These are phyloP conservation scores for Orthosia gothica DNA, from an alignment of 2,888 invertebrate species.

Conservation along the genomic window DNA sequence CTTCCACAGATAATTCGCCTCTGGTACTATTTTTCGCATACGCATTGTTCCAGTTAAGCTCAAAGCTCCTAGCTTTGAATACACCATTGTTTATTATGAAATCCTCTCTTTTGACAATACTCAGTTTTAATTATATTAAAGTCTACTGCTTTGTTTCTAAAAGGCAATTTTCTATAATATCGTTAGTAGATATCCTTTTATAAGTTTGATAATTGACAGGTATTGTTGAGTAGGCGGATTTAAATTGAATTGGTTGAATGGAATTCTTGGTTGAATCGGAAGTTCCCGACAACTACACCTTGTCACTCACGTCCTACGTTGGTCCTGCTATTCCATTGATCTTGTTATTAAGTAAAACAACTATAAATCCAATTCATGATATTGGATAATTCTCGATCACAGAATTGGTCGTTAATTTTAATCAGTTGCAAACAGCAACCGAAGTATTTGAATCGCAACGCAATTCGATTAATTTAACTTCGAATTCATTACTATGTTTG, in stretches of 20 bases:
- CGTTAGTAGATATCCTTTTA: slow-evolving; percentile 27
- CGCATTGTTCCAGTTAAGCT: slow-evolving; percentile 64
- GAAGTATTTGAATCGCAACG: slow-evolving; percentile 1
- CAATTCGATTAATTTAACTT: slow-evolving; percentile 33
- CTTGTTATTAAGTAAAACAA: not conserved
- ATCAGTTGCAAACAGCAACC: slow-evolving; percentile 16
- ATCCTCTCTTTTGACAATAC: slow-evolving; percentile 8
- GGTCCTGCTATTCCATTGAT: not conserved
- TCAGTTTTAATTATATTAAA: slow-evolving; percentile 21
- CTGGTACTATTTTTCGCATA: slow-evolving; percentile 66
- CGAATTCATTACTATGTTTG: slow-evolving; percentile 10
- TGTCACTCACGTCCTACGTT: not conserved
- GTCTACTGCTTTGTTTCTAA: slow-evolving; percentile 17
- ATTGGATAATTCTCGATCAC: not conserved
- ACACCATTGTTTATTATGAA: slow-evolving; percentile 24
- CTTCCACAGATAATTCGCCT: slow-evolving; percentile 69
- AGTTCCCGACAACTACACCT: not conserved
- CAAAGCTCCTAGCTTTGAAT: slow-evolving; percentile 20
- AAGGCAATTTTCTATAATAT: slow-evolving; percentile 34
- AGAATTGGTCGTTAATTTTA: slow-evolving; percentile 8
- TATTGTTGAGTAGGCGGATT: slow-evolving; percentile 22
- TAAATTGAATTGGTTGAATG: slow-evolving; percentile 14
- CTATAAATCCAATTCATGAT: not conserved
- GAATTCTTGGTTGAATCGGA: not conserved
- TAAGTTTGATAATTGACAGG: slow-evolving; percentile 27